A percentile compares a stretch with the other conserved stretches of the same genome.
These are phyloP conservation scores for Copidosoma floridanum DNA, from an alignment of 1,140 invertebrate genomes.

Conservation along the genomic window DNA sequence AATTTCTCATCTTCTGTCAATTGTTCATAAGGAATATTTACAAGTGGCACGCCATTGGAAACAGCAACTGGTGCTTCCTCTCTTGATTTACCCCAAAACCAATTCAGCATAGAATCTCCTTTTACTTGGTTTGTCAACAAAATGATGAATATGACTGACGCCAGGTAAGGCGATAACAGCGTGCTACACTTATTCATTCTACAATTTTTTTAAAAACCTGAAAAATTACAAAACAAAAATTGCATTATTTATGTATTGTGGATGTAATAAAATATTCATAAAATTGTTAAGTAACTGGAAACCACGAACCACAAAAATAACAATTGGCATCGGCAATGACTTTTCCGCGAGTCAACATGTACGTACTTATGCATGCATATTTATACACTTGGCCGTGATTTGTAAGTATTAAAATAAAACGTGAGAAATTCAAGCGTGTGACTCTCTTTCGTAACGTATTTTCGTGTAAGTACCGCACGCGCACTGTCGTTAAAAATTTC, in stretches of 20 bases:
- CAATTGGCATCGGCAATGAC: conserved; percentile 4
- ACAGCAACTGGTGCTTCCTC: conserved; percentile 32
- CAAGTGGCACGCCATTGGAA: conserved; percentile 44
- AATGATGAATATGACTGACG: background rate
- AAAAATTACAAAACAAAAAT: background rate
- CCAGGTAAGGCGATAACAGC: no score
- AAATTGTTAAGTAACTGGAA: no score
- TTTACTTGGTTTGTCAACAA: conserved; percentile 4
- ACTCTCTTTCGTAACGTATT: conserved; percentile 14
- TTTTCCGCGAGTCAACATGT: conserved; percentile 5
- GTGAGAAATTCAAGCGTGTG: background rate
- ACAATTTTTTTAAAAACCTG: background rate
- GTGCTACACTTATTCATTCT: no score
- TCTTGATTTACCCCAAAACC: conserved; percentile 43
- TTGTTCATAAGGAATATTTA: conserved; percentile 62
- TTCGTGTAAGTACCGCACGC: background rate
- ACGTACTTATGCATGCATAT: background rate
- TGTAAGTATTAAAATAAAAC: conserved; percentile 15
- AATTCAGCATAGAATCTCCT: conserved; percentile 41
- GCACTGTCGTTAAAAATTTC: no score
- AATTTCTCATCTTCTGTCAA: conserved; percentile 66
- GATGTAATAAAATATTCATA: no score
- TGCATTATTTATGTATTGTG: no score
- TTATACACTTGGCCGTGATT: background rate
- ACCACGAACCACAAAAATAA: no score